Conservation (phyloP, 2,888 invertebrate species). For the Malthinus flaveolus region DNA sequence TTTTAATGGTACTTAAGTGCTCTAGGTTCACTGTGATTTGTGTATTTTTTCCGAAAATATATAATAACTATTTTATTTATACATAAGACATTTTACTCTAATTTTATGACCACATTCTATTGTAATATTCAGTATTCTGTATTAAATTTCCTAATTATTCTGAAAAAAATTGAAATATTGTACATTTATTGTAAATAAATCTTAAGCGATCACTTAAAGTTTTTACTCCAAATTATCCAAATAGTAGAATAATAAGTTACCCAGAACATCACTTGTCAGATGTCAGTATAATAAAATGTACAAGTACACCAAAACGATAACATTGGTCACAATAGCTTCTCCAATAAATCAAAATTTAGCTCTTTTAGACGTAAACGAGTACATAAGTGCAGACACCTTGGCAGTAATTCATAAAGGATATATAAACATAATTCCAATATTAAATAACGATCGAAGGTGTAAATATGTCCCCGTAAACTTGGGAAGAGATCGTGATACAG, state of each 20-base stretch:
- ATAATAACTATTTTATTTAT: background rate
- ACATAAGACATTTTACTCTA: too few relatives aligned
- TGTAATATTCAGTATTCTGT: too few relatives aligned
- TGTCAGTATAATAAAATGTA: slow-evolving; percentile 14
- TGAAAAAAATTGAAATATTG: background rate
- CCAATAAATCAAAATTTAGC: slow-evolving; percentile 38
- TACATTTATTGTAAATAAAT: background rate
- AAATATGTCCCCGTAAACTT: slow-evolving; percentile 39
- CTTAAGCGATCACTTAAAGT: background rate
- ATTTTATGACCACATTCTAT: too few relatives aligned
- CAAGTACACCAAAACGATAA: slow-evolving; percentile 8
- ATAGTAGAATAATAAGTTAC: background rate
- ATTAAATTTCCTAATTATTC: background rate
- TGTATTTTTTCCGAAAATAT: background rate
- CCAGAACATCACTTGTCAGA: background rate
- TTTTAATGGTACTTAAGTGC: slow-evolving; percentile 37
- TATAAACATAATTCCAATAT: slow-evolving; percentile 41
- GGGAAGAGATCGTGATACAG: slow-evolving; percentile 36
- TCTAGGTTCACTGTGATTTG: slow-evolving; percentile 24
- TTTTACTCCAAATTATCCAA: background rate
- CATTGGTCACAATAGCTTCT: slow-evolving; percentile 36
- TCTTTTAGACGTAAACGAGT: slow-evolving; percentile 34
- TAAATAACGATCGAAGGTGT: slow-evolving; percentile 32
- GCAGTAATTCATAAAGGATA: slow-evolving; percentile 40
- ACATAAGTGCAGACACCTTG: slow-evolving; percentile 31